Base-by-base conservation (phyloP, 1,140 invertebrate genomes). In the Drosophila lowei region DNA sequence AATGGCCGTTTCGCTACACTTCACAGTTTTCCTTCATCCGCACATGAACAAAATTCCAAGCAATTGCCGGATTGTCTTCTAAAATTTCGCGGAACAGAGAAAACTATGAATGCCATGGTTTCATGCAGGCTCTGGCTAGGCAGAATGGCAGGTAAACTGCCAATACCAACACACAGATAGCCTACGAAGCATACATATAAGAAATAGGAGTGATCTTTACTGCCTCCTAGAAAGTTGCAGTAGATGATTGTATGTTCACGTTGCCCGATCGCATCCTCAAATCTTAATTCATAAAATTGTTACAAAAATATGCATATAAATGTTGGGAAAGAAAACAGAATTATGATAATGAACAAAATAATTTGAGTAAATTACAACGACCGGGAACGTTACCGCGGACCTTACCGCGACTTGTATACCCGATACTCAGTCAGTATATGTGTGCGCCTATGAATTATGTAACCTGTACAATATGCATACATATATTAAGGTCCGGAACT, bases 201-300 rank as follows among this genome's bases (percentile, higher is more conserved):
- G 34, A 86, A 53, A 64, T 75, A 75, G 73, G 81, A 85, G 80
- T 85, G 80, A 72, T 77, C 72, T 74, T 84, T 77, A 62, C 68
- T 46, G 46, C 57, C 59, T 68, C 47, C 73, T 49, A 66, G 54
- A 60, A 72, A 65, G 64, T 64, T 77, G 72, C 74, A 63, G 77
- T 49, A 53, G 52, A 59, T 57, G 70, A 56, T 71, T 18, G 23
- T 23, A 5, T 78, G 68, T 67, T 59, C 46, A 41, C 46, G 48
- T 60, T 70, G 18, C 30, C 16, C 63, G 61, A 78, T 74, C 79
- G 83, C 68, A 86, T 80, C 67, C 67, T 61, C 23, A 59, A 49
- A 68, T 68, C 49, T 13, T 38, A 5, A 59, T 59, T 49, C 46
- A 11, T 56, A 16, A 56, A 56, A 44, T 25, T 23, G 18, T 13